Evolutionary conservation across 2,888 invertebrate species (phyloP).

Genomic region (Malthinus seriepunctatus): DNA sequence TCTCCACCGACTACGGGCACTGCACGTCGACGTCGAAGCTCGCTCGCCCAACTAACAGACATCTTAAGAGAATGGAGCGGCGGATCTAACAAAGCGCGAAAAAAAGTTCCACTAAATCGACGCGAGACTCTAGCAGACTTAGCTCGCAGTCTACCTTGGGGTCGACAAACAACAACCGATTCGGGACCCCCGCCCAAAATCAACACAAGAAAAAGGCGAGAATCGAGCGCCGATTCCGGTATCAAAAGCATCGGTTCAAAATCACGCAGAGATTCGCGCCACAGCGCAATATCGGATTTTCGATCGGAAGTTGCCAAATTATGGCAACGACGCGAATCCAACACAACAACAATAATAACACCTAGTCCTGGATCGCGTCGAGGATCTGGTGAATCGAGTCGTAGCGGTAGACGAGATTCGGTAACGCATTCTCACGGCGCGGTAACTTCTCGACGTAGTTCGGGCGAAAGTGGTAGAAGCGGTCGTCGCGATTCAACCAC

Average conservation of each 20-base stretch:
- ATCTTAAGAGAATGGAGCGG: conserved; percentile 86
- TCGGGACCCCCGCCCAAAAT: conserved; percentile 52
- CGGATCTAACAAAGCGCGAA: conserved; percentile 61
- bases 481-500: conserved; percentile 71
- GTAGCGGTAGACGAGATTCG: conserved; percentile 70
- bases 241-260: conserved; percentile 72
- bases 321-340: conserved; percentile 68
- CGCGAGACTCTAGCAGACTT: conserved; percentile 87
- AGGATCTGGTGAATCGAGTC: conserved; percentile 69
- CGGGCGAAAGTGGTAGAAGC: conserved; percentile 71
- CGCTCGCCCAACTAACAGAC: conserved; percentile 86
- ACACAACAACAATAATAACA: conserved; percentile 57
- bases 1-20: conserved; percentile 67
- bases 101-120: conserved; percentile 73
- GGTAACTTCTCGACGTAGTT: conserved; percentile 65
- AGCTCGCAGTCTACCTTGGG: conserved; percentile 83
- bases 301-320: conserved; percentile 72
- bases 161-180: conserved; percentile 65
- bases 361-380: conserved; percentile 55
- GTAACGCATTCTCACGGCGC: conserved; percentile 56
- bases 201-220: conserved; percentile 71
- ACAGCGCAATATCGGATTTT: conserved; percentile 66
- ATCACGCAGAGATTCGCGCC: conserved; percentile 74
- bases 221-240: conserved; percentile 86
- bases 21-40: conserved; percentile 77